Base-by-base conservation (phyloP, 2,888 invertebrate genomes). In the Conops quadrifasciatus region DNA sequence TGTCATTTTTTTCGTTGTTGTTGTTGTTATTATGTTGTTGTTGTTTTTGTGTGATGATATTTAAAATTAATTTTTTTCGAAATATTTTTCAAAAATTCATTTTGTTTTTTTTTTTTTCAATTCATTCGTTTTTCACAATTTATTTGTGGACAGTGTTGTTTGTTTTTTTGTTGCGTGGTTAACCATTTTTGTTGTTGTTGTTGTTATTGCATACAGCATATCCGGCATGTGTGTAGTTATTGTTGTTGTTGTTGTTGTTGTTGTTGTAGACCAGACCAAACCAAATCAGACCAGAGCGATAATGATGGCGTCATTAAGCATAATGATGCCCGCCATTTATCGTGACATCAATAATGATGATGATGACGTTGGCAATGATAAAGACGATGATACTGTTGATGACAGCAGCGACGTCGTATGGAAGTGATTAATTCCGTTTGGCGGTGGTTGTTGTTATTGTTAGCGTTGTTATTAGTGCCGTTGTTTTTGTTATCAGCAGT, bases 381-480 rank as follows among this genome's bases (percentile, higher is more conserved):
- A 21, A 19, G 53, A 45, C 13, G 15, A 51, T 19, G 28, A 51
- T 65, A 30, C n/a, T 58, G 66, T 28, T 45, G 49, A 19, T 30
- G 49, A 7, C n/a, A 2, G n/a, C 3, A 19, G 26, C 11, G 21
- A 49, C 53, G 9, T 21, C 24, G 19, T 21, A 9, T 53, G 70
- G 70, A 60, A 47, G 60, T 62, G 70, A 73, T 75, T 72, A 74
- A 71, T 70, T 68, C 70, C 70, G 72, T 49, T 51, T n/a, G n/a
- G 5, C 69, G 63, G 69, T 58, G 51, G 36, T 67, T 51, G 64
- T 56, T 62, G 70, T 67, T 45, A n/a, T 70, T 68, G 15, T 67
- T 70, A 26, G 72, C 69, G 71, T 51, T 59, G 62, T 71, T 62
- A 65, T 53, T 71, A 28, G n/a, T n/a, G n/a, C n/a, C n/a, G n/a